Conservation (phyloP, 2,888 invertebrate genomes). For the Drosophila mayaguana region DNA sequence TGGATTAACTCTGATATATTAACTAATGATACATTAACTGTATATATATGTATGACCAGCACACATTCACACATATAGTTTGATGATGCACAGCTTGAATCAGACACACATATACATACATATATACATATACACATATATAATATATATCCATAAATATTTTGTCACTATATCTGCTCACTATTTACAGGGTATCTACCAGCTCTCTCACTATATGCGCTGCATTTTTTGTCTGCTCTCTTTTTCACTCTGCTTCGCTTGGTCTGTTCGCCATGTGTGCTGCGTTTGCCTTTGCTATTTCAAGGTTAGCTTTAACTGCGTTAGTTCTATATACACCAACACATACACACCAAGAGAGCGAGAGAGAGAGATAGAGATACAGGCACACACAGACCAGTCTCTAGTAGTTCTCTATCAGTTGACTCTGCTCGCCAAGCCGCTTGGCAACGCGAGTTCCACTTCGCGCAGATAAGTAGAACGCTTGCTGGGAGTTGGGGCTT, state of each 20-base stretch:
- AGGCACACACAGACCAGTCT: slow-evolving; percentile 7
- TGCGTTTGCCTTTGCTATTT: slow-evolving; percentile 75
- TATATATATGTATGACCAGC: not conserved
- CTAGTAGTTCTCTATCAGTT: slow-evolving; percentile 48
- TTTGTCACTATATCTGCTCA: not conserved
- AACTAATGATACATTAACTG: not conserved
- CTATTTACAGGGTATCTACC: slow-evolving; percentile 25
- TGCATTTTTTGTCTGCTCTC: slow-evolving; percentile 20
- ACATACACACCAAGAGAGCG: slow-evolving; percentile 3
- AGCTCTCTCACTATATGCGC: slow-evolving; percentile 6
- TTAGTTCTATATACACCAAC: slow-evolving; percentile 61
- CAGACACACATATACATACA: not conserved
- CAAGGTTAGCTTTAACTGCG: slow-evolving; percentile 77
- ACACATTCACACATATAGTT: too few species aligned
- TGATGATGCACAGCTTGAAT: too few species aligned
- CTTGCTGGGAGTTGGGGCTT: not conserved
- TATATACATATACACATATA: too few species aligned
- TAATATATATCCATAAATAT: too few species aligned
- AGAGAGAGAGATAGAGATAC: too few species aligned
- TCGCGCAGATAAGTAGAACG: slow-evolving; percentile 34
- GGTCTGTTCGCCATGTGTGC: slow-evolving; percentile 50
- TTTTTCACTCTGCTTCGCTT: slow-evolving; percentile 50
- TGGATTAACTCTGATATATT: not conserved
- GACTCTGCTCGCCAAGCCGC: slow-evolving; percentile 27
- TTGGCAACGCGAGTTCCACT: slow-evolving; percentile 51